Conservation (phyloP, 2,888 invertebrate genomes). For the Congeria kusceri region DNA sequence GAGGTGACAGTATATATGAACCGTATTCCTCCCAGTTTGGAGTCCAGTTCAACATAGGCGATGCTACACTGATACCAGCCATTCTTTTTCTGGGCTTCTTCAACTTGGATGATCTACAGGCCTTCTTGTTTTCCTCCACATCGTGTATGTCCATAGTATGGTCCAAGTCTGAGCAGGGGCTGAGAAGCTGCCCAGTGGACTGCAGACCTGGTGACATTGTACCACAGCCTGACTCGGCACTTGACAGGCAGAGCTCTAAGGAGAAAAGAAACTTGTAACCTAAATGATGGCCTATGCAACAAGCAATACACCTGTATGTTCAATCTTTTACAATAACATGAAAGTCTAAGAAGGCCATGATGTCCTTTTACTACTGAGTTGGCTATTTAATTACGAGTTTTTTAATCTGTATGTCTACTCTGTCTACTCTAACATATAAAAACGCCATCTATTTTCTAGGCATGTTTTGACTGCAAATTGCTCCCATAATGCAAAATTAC, state of each 20-base stretch:
- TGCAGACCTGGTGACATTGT: slow-evolving; percentile 16
- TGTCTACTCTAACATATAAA: too few relatives aligned
- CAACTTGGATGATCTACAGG: not conserved
- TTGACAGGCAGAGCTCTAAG: slow-evolving; percentile 41
- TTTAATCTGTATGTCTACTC: too few relatives aligned
- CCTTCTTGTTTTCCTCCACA: not conserved
- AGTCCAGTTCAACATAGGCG: slow-evolving; percentile 53
- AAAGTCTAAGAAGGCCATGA: too few relatives aligned
- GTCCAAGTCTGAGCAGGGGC: not conserved
- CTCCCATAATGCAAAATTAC: too few relatives aligned
- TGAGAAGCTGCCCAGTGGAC: not conserved
- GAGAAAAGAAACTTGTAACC: slow-evolving; percentile 2
- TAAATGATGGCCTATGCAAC: too few relatives aligned
- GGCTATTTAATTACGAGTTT: too few relatives aligned
- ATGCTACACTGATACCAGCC: slow-evolving; percentile 13
- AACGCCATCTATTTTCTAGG: too few relatives aligned
- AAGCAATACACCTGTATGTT: too few relatives aligned
- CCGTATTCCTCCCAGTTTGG: slow-evolving; percentile 59
- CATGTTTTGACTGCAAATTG: too few relatives aligned
- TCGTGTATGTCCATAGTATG: not conserved
- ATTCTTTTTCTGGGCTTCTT: too few relatives aligned
- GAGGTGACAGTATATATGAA: slow-evolving; percentile 52
- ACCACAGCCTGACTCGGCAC: slow-evolving; percentile 42
- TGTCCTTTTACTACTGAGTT: too few relatives aligned
- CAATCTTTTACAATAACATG: too few relatives aligned